These are phyloP conservation scores for Perca flavescens DNA, from an alignment of 2,113 vertebrate species.

Conservation along the genomic window DNA sequence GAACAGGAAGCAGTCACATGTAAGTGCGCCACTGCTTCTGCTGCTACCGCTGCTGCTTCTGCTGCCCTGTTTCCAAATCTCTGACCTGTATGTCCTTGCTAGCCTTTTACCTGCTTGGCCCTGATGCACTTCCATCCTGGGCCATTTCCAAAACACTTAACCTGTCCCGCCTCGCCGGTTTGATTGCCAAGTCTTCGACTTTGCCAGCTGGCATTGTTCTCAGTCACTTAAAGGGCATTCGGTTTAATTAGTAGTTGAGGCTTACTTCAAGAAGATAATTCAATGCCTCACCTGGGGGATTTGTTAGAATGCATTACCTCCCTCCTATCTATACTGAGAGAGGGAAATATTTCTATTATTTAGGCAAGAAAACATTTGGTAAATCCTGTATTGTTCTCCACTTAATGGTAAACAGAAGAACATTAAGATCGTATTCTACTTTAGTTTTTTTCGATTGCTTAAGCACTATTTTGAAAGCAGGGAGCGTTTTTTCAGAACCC, in stretches of 20 bases:
- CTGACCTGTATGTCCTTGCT: background rate
- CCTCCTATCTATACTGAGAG: background rate
- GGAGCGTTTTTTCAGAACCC: too few relatives aligned
- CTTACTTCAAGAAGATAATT: background rate
- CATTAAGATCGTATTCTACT: background rate
- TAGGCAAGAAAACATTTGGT: background rate
- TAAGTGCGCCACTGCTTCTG: conserved; percentile 70
- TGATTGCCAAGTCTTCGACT: conserved; percentile 5
- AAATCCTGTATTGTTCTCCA: background rate
- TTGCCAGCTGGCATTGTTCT: conserved; percentile 22
- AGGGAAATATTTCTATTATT: background rate
- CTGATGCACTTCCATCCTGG: background rate
- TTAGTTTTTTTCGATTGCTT: too few relatives aligned
- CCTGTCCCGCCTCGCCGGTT: background rate
- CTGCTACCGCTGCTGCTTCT: background rate
- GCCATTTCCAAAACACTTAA: conserved; percentile 20
- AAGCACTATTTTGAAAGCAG: too few relatives aligned
- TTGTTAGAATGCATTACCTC: background rate
- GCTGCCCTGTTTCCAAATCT: background rate
- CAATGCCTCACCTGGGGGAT: background rate
- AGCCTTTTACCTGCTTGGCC: conserved; percentile 8
- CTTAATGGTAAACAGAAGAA: background rate
- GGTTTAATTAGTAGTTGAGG: background rate
- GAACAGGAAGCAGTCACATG: conserved; percentile 86
- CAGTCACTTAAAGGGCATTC: background rate